Evolutionary conservation across 2,888 invertebrate genomes (phyloP), one percentile per base, ranked within the genome.

Genomic region (Antheraea yamamai): DNA sequence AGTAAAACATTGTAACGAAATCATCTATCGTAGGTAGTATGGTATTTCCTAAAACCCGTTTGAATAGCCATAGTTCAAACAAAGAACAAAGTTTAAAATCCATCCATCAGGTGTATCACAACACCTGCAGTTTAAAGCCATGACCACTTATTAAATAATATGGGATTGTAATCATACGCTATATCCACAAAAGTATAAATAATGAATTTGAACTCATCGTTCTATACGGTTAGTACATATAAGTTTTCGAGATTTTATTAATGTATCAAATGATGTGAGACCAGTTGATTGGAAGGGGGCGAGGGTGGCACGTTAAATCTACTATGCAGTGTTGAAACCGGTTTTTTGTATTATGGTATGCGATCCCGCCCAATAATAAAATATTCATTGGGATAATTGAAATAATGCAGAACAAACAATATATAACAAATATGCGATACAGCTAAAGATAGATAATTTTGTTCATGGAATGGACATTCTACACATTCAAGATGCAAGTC

Each of bases 311-410:
- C 90, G 90, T 90, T 92, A 90, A 89, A 92, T 91, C 92, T 88
- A 92, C 91, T 90, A 91, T 89, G 90, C 89, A 89, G 90, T 92
- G 90, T 88, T 85, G 84, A 91, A 95, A 95, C 95, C 93, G 87
- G 95, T 95, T 95, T 90, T n/a, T 85, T 85, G 88, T 84, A 81
- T 86, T 85, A 84, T 87, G 93, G 93, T 91, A 93, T 94, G 93
- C 90, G 89, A 83, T 86, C 81, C 81, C 82, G 81, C 79, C 77
- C 77, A 82, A 81, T 81, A 83, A 81, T 82, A 82, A n/a, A 80
- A 84, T 85, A 80, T 76, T 82, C 80, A 78, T 82, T 64, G 26
- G 12, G 4, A 64, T 64, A 10, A 64, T 10, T 64, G 26, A 64
- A 26, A 64, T 14, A 64, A 26, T 26, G 26, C 12, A 26, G 8